Percentiles rank a stretch among this genome's conserved stretches.
These are phyloP conservation scores for Indri indri DNA, from an alignment of 2,113 vertebrate species.

Conservation along the genomic window DNA sequence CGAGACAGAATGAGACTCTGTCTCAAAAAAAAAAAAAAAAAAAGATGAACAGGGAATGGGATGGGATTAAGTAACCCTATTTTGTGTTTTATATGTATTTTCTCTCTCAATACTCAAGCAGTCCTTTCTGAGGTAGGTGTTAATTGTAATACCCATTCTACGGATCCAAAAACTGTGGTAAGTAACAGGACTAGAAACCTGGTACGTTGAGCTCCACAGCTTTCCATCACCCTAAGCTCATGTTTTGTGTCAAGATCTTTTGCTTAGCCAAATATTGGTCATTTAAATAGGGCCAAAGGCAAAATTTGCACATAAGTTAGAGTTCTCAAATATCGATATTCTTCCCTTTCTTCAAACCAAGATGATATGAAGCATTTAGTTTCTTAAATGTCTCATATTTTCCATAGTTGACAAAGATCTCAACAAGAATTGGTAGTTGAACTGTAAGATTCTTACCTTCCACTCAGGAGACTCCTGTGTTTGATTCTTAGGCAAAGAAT, in stretches of 20 bases:
- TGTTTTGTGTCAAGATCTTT: not conserved
- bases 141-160: not conserved
- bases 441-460: not conserved
- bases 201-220: not conserved
- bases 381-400: not conserved
- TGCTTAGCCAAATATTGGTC: not conserved
- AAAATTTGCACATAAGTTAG: not conserved
- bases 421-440: not conserved
- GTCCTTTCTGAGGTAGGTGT: not conserved
- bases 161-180: not conserved
- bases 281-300: not conserved
- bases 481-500: not conserved
- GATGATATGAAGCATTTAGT: not conserved
- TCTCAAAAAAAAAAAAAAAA: not conserved
- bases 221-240: not conserved
- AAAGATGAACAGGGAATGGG: not conserved
- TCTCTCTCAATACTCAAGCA: not conserved
- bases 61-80: not conserved
- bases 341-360: not conserved
- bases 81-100: not conserved
- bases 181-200: not conserved
- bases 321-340: not conserved
- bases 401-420: not conserved
- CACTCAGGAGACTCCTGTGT: not conserved
- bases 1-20: too few relatives aligned